These are phyloP conservation scores for Anguilla obscura DNA, from an alignment of 2,797 vertebrate species.

Conservation along the genomic window DNA sequence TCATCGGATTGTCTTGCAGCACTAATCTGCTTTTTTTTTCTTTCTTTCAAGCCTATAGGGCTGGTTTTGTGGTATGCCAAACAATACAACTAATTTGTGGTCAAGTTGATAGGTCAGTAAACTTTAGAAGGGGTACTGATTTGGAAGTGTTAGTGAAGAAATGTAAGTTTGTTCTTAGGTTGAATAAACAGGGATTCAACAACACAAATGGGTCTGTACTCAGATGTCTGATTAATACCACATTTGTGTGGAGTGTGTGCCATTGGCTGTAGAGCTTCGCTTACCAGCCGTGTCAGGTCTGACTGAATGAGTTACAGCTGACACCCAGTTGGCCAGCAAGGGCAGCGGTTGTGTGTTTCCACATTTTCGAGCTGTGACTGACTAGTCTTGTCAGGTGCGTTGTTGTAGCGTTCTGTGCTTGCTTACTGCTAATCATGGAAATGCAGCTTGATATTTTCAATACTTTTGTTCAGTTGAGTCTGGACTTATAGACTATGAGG, in stretches of 20 bases:
- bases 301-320: not conserved
- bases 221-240: constrained; percentile 4
- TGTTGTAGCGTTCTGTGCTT: not conserved
- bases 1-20: no score
- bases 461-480: not conserved
- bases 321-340: not conserved
- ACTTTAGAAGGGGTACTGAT: not conserved
- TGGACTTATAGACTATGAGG: not conserved
- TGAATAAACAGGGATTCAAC: not conserved
- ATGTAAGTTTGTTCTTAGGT: constrained; percentile 16
- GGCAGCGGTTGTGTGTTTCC: not conserved
- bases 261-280: not conserved
- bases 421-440: not conserved
- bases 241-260: not conserved
- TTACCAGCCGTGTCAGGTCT: not conserved
- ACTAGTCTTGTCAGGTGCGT: not conserved
- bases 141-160: not conserved
- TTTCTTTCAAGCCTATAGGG: no score
- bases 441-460: not conserved
- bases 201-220: not conserved
- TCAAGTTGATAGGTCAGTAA: not conserved
- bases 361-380: not conserved
- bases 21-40: no score
- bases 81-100: not conserved
- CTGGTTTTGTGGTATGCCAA: not conserved